Evolutionary conservation across 2,797 vertebrate genomes (phyloP).

Genomic region (Amblyopsis hoosieri): DNA sequence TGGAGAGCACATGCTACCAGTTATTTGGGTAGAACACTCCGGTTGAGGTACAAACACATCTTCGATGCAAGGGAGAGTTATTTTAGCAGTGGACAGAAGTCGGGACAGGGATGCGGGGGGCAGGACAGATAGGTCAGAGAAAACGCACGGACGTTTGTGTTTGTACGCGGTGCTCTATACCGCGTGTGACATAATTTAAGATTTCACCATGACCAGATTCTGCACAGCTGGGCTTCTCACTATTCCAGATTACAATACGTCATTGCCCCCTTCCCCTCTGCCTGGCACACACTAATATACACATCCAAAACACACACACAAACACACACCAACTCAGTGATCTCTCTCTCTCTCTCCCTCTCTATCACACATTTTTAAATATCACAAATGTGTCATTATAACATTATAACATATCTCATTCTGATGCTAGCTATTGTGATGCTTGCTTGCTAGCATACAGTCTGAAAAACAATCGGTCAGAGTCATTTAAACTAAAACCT

Average conservation of each 20-base stretch:
- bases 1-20: slow-evolving; percentile 40
- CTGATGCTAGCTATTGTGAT: background rate
- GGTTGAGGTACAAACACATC: slow-evolving; percentile 44
- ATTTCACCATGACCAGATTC: slow-evolving; percentile 68
- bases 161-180: slow-evolving; percentile 11
- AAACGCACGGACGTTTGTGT: background rate
- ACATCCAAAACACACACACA: slow-evolving; percentile 61
- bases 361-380: slow-evolving; percentile 20
- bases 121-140: background rate
- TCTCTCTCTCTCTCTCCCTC: slow-evolving; percentile 53
- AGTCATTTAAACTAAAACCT: background rate
- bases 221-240: slow-evolving; percentile 80
- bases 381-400: slow-evolving; percentile 46
- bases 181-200: slow-evolving; percentile 74
- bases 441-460: slow-evolving; percentile 32
- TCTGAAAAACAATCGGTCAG: slow-evolving; percentile 57
- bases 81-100: slow-evolving; percentile 51
- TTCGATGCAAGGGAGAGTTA: slow-evolving; percentile 46
- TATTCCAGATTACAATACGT: slow-evolving; percentile 82
- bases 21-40: slow-evolving; percentile 31
- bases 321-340: slow-evolving; percentile 66
- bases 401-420: slow-evolving; percentile 25
- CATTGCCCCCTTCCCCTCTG: slow-evolving; percentile 50
- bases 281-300: slow-evolving; percentile 56
- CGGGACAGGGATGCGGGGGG: slow-evolving; percentile 20